phyloP scores from a whole-genome alignment of 2,888 invertebrate species.

The Trachelus iudaicus region DNA sequence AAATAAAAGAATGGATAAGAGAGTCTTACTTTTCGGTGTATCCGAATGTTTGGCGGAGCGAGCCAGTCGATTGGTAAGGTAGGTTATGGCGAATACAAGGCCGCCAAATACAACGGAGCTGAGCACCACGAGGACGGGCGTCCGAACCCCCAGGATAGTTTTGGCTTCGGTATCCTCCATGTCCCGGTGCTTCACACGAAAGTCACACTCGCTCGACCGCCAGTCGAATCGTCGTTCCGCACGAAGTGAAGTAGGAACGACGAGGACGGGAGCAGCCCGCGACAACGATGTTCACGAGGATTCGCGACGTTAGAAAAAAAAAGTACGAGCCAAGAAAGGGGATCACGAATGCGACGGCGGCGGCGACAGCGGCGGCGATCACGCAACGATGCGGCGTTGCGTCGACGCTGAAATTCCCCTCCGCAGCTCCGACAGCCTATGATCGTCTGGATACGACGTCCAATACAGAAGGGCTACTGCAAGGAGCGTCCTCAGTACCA shows the following conservation, averaged over 20 bases:
- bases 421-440: neutral
- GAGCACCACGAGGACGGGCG: slow-evolving; percentile 28
- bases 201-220: too few species aligned
- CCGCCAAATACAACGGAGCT: slow-evolving; percentile 36
- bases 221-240: too few species aligned
- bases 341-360: too few species aligned
- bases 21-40: slow-evolving; percentile 39
- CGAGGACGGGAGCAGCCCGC: neutral
- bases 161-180: slow-evolving; percentile 29
- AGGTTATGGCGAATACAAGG: slow-evolving; percentile 34
- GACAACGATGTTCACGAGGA: too few species aligned
- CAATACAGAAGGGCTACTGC: too few species aligned
- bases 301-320: too few species aligned
- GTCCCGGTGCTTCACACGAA: neutral
- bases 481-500: too few species aligned
- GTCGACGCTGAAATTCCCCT: slow-evolving; percentile 14
- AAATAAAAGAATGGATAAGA: too few species aligned
- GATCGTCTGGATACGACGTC: neutral
- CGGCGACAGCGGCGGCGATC: slow-evolving; percentile 13
- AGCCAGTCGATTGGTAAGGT: slow-evolving; percentile 37
- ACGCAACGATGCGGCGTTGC: slow-evolving; percentile 29
- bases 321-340: too few species aligned
- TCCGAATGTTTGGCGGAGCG: slow-evolving; percentile 23
- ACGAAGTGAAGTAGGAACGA: neutral
- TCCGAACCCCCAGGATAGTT: slow-evolving; percentile 22